Evolutionary conservation across 1,140 invertebrate species (phyloP).

Genomic region (Euborellia annulipes): DNA sequence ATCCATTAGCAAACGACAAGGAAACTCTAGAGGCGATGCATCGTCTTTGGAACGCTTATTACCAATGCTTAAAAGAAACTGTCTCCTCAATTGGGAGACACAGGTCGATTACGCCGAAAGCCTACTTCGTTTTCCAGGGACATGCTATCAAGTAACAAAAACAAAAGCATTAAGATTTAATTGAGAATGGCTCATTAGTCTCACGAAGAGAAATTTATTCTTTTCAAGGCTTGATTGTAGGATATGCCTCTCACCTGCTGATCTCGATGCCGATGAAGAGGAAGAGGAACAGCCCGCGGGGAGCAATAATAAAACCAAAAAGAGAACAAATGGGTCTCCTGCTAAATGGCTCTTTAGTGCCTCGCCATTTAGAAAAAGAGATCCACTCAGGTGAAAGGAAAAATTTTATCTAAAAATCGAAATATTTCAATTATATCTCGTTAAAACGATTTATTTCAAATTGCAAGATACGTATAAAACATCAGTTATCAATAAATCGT

Average conservation of each 20-base stretch:
- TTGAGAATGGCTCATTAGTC: too few relatives aligned
- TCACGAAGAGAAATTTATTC: background rate
- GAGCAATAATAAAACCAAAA: constrained; percentile 15
- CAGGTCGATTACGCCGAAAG: constrained; percentile 20
- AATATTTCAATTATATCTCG: too few relatives aligned
- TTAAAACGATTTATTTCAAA: too few relatives aligned
- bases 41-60: constrained; percentile 33
- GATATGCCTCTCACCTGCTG: constrained; percentile 31
- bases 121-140: constrained; percentile 27
- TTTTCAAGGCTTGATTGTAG: constrained; percentile 30
- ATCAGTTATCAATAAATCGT: too few relatives aligned
- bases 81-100: background rate
- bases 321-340: constrained; percentile 16
- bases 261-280: constrained; percentile 21
- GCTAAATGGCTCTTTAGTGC: too few relatives aligned
- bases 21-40: constrained; percentile 21
- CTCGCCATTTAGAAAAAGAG: too few relatives aligned
- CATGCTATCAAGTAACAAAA: constrained; percentile 25
- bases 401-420: too few relatives aligned
- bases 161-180: too few relatives aligned
- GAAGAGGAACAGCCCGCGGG: constrained; percentile 29
- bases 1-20: constrained; percentile 25
- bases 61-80: constrained; percentile 26
- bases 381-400: constrained; percentile 15
- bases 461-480: too few relatives aligned